Conservation (phyloP, 1,140 invertebrate species). For the Acromyrmex heyeri region DNA sequence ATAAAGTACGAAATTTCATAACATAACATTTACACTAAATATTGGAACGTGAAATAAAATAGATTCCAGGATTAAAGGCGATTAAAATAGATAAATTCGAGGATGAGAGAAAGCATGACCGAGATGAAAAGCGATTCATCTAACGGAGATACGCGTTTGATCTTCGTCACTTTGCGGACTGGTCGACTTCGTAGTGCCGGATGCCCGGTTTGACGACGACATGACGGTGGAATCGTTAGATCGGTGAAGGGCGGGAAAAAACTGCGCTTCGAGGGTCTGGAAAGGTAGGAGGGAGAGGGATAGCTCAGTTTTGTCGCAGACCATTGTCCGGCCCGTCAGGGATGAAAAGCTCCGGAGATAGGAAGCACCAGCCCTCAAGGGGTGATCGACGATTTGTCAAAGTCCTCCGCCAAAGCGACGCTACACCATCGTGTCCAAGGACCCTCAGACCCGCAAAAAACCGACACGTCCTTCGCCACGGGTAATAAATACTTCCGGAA, state of each 20-base stretch:
- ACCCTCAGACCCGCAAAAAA: conserved; percentile 57
- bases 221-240: conserved; percentile 23
- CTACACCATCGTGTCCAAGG: conserved; percentile 52
- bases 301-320: conserved; percentile 63
- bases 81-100: background rate
- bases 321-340: conserved; percentile 66
- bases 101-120: background rate
- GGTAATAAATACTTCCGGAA: conserved; percentile 60
- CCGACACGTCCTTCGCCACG: background rate
- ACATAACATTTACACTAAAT: background rate
- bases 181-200: background rate
- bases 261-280: conserved; percentile 1
- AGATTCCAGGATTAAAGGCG: background rate
- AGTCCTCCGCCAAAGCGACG: conserved; percentile 72
- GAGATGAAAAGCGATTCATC: background rate
- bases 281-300: background rate
- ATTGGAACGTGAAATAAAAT: background rate
- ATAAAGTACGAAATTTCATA: no score
- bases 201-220: conserved; percentile 32
- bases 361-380: conserved; percentile 63
- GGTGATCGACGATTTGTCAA: conserved; percentile 82
- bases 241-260: conserved; percentile 30
- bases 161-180: conserved; percentile 8
- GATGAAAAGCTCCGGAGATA: conserved; percentile 70
- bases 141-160: background rate